Evolutionary conservation across 1,140 invertebrate species (phyloP).

Genomic region (Zaprionus capensis): DNA sequence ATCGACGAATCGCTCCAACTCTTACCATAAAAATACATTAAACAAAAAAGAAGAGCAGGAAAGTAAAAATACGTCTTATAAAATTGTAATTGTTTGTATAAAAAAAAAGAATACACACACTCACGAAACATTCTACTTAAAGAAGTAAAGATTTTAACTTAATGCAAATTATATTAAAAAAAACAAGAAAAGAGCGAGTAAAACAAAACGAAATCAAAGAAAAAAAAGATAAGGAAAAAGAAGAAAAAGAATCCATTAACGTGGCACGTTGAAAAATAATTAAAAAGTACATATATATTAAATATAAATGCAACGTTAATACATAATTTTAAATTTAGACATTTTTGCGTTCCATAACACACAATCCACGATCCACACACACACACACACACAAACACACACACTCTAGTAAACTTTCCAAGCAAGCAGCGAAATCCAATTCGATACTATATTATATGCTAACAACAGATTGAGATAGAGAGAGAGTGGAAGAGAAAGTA

Average conservation of each 20-base stretch:
- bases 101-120: slow-evolving; percentile 43
- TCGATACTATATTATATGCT: slow-evolving; percentile 50
- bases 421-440: slow-evolving; percentile 41
- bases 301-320: slow-evolving; percentile 59
- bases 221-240: neutral
- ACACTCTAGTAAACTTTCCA: slow-evolving; percentile 50
- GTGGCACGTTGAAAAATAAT: slow-evolving; percentile 61
- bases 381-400: slow-evolving; percentile 24
- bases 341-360: slow-evolving; percentile 56
- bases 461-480: slow-evolving; percentile 4
- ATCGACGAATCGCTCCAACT: neutral
- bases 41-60: neutral
- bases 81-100: slow-evolving; percentile 56
- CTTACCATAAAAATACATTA: neutral
- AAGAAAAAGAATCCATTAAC: slow-evolving; percentile 43
- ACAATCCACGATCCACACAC: slow-evolving; percentile 38
- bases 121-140: slow-evolving; percentile 65
- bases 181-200: slow-evolving; percentile 21
- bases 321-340: slow-evolving; percentile 53
- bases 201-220: slow-evolving; percentile 26
- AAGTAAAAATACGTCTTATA: slow-evolving; percentile 16
- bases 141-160: slow-evolving; percentile 59
- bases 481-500: slow-evolving; percentile 5
- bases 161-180: slow-evolving; percentile 53
- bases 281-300: slow-evolving; percentile 39